These are phyloP conservation scores for Noctua pronuba DNA, from an alignment of 2,888 invertebrate genomes.

Conservation along the genomic window DNA sequence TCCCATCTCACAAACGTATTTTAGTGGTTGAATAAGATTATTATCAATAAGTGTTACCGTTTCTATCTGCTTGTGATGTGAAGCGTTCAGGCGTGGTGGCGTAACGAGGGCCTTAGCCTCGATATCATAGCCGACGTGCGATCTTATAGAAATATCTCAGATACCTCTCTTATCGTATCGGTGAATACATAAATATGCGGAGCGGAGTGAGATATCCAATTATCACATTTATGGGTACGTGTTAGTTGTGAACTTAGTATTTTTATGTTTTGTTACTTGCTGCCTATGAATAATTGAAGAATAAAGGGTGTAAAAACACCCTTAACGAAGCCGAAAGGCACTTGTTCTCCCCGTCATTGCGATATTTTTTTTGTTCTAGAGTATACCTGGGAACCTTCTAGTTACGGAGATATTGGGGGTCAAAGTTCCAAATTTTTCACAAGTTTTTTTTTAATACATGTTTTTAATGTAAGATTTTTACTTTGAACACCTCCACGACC, in stretches of 20 bases:
- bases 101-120: constrained; percentile 61
- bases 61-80: constrained; percentile 53
- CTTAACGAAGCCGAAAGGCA: no score
- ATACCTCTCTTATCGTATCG: constrained; percentile 50
- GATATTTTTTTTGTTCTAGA: no score
- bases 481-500: no score
- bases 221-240: constrained; percentile 37
- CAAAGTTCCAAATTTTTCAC: no score
- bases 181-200: constrained; percentile 53
- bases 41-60: constrained; percentile 61
- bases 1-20: neutral
- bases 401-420: no score
- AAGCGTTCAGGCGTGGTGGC: constrained; percentile 60
- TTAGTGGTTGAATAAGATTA: constrained; percentile 46
- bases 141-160: constrained; percentile 57
- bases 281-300: neutral
- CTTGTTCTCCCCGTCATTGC: no score
- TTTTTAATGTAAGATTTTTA: no score
- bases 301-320: no score
- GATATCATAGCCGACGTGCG: constrained; percentile 43
- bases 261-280: neutral
- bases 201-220: constrained; percentile 52
- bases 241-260: constrained; percentile 13
- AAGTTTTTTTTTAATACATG: no score
- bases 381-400: no score